These are phyloP conservation scores for Calidris pygmaea DNA, from an alignment of 2,113 vertebrate species.

Conservation along the genomic window DNA sequence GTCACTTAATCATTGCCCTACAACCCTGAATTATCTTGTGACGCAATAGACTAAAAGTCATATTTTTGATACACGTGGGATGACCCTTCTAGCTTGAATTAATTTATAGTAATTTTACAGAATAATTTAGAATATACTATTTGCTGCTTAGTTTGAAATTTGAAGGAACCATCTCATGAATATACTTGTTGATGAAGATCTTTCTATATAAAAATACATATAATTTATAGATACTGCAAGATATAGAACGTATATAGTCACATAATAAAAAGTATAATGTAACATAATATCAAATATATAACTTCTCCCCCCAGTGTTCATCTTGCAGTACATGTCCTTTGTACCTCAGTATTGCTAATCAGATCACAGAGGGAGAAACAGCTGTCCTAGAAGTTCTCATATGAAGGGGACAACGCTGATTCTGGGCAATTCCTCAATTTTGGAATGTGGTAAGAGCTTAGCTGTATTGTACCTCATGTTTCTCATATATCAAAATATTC, in stretches of 20 bases:
- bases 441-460: background rate
- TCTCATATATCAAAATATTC: background rate
- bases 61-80: background rate
- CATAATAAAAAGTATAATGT: background rate
- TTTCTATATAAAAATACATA: background rate
- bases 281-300: background rate
- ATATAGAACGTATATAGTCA: background rate
- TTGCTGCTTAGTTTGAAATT: background rate
- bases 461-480: background rate
- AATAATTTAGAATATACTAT: background rate
- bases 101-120: background rate
- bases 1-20: background rate
- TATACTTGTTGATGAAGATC: background rate
- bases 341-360: background rate
- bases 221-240: background rate
- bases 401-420: background rate
- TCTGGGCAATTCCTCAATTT: background rate
- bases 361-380: background rate
- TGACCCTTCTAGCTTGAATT: background rate
- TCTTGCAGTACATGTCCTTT: background rate
- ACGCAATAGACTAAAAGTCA: background rate
- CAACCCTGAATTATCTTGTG: background rate
- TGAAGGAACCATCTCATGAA: background rate
- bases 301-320: background rate
- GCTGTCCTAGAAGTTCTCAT: background rate